Evolutionary conservation across 2,888 invertebrate genomes (phyloP).

Genomic region (Cephus spinipes): DNA sequence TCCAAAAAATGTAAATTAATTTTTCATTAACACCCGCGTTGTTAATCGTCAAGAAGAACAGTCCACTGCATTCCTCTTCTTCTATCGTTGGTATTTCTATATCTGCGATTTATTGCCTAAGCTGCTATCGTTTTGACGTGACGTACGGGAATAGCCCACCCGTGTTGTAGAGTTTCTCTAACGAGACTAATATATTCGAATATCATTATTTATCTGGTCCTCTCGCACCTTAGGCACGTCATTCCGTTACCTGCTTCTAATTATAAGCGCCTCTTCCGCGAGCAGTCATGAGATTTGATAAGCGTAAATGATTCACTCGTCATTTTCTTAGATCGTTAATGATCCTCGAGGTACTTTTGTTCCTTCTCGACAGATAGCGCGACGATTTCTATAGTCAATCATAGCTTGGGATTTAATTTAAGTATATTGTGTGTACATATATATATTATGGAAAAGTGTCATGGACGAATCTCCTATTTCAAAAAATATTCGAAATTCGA

Average conservation of each 20-base stretch:
- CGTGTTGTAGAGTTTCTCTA: background rate
- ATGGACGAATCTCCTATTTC: background rate
- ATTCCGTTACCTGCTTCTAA: background rate
- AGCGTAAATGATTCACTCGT: background rate
- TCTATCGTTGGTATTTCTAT: background rate
- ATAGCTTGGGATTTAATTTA: background rate
- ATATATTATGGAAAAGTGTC: background rate
- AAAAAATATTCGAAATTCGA: background rate
- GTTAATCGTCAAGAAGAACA: background rate
- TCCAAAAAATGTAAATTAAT: background rate
- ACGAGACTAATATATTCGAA: slow-evolving; percentile 14
- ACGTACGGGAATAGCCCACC: background rate
- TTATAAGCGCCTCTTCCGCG: background rate
- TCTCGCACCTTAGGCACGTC: slow-evolving; percentile 6
- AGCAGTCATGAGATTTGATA: background rate
- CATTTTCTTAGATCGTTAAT: background rate
- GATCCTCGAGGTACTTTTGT: background rate
- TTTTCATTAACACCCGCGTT: background rate
- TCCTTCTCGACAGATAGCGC: background rate
- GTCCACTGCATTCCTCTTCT: background rate
- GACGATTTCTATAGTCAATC: background rate
- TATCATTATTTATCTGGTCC: slow-evolving; percentile 19
- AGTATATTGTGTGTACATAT: background rate
- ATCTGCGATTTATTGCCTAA: background rate
- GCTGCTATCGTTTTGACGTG: background rate